These are phyloP conservation scores for Tuta absoluta DNA, from an alignment of 2,888 invertebrate genomes.

Conservation along the genomic window DNA sequence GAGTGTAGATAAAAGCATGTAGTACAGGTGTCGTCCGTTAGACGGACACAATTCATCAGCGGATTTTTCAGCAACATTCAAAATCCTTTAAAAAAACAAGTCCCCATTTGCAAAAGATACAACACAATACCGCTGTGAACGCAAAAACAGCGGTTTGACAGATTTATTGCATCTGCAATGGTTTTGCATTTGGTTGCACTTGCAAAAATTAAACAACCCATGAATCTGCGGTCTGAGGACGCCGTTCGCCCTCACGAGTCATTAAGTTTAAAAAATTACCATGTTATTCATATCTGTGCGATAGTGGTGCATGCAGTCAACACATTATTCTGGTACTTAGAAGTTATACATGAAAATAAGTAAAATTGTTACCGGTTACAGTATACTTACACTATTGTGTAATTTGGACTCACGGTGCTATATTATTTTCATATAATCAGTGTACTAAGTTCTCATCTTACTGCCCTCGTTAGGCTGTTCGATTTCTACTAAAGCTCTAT, in stretches of 20 bases:
- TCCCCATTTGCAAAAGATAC: not conserved
- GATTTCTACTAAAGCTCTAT: too few species aligned
- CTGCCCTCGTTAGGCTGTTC: too few species aligned
- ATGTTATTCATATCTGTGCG: constrained; percentile 13
- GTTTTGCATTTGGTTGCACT: constrained; percentile 15
- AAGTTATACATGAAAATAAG: too few species aligned
- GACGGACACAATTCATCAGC: not conserved
- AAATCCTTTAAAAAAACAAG: constrained; percentile 3
- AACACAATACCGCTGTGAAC: constrained; percentile 2
- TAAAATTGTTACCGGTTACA: too few species aligned
- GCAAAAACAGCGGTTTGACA: not conserved
- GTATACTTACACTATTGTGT: too few species aligned
- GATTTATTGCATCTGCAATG: constrained; percentile 17
- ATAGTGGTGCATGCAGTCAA: not conserved
- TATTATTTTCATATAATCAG: too few species aligned
- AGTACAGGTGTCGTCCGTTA: not conserved
- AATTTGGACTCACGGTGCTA: too few species aligned
- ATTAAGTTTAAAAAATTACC: constrained; percentile 33
- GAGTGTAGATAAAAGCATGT: not conserved
- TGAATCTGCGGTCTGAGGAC: constrained; percentile 8
- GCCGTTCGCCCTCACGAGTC: constrained; percentile 38
- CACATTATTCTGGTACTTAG: too few species aligned
- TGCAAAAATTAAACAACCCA: constrained; percentile 18
- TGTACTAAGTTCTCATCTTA: too few species aligned
- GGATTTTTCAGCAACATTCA: not conserved